These are phyloP conservation scores for Pogona vitticeps DNA, from an alignment of 2,113 vertebrate genomes.

Conservation along the genomic window DNA sequence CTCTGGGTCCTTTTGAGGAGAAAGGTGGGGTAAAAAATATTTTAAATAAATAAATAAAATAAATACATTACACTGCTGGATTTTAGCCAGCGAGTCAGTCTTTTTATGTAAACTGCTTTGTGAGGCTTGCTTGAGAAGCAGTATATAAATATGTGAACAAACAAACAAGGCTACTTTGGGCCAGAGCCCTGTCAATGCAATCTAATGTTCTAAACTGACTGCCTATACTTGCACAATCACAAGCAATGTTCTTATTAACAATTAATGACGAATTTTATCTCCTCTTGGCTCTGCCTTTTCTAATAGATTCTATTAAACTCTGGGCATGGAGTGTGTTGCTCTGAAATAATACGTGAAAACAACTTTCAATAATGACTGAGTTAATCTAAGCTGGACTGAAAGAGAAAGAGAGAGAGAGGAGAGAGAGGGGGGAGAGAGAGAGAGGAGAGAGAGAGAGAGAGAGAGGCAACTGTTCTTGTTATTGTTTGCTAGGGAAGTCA, in stretches of 20 bases:
- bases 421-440: neutral
- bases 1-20: no score
- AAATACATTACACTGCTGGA: no score
- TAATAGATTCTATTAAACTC: neutral
- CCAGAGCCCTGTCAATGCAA: neutral
- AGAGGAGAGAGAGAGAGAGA: neutral
- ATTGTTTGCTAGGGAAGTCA: slow-evolving; percentile 21
- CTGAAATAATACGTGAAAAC: neutral
- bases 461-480: neutral
- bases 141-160: neutral
- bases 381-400: neutral
- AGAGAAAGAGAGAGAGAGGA: neutral
- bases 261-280: neutral
- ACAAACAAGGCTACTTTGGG: neutral
- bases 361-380: neutral
- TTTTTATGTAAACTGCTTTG: neutral
- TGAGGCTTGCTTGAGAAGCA: neutral
- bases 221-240: neutral
- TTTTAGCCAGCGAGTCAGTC: neutral
- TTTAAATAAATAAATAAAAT: no score
- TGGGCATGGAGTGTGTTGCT: neutral
- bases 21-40: no score
- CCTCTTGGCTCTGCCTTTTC: fast-evolving
- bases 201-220: neutral
- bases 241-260: neutral